Conservation (phyloP, 2,113 vertebrate species). For the Anser cygnoides region DNA sequence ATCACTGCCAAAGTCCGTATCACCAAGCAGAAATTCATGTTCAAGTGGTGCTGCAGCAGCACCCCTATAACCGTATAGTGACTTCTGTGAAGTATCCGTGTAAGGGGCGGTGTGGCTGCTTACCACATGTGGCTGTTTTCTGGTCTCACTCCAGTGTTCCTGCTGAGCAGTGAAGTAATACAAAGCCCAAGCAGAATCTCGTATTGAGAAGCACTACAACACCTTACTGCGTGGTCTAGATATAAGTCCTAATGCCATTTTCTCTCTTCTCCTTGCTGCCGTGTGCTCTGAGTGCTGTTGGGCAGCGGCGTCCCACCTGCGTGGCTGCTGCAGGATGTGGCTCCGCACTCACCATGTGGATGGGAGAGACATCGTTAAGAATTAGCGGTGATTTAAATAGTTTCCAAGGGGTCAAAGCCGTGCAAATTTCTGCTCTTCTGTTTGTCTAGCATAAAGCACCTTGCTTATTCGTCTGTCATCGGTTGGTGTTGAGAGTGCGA, state of each 20-base stretch:
- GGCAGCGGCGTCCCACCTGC: no score
- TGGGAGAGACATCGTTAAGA: neutral
- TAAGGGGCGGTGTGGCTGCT: neutral
- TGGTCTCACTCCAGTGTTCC: neutral
- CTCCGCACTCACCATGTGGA: neutral
- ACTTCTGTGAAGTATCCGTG: fast-evolving
- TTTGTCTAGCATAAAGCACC: neutral
- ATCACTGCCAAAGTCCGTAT: neutral
- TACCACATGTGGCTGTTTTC: fast-evolving
- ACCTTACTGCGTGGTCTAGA: fast-evolving
- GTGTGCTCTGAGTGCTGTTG: neutral
- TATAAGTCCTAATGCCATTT: neutral
- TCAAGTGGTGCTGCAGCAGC: fast-evolving
- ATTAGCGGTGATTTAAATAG: neutral
- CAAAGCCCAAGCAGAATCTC: neutral
- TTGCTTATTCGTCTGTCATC: neutral
- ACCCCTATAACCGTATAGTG: fast-evolving
- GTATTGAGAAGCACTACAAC: neutral
- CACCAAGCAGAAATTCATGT: neutral
- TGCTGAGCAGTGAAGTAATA: neutral
- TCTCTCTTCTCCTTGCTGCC: neutral
- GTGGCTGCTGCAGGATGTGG: fast-evolving
- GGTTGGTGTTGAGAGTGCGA: neutral
- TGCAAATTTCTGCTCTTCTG: neutral
- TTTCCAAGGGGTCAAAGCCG: neutral